Evolutionary conservation across 2,888 invertebrate genomes (phyloP), one percentile per base, ranked within the genome.

Genomic region (Macropis europaea): DNA sequence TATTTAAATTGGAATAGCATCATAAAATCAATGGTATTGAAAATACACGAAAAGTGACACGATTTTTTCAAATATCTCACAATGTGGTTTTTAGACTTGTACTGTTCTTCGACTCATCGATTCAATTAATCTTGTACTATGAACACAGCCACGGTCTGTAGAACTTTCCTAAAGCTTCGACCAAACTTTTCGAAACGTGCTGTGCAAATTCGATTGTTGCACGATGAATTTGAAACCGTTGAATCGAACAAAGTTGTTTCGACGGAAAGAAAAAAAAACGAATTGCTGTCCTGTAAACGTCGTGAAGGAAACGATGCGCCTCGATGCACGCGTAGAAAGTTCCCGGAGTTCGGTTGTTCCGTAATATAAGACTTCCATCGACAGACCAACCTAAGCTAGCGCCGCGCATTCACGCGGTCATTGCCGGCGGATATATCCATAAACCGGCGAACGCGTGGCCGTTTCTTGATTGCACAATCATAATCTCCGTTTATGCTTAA

Each of bases 301-400:
- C 53, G 19, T 6, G 22, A 17, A 66, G 67, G 70, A 70, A 76
- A 40, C 76, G 74, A 68, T 30, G 43, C 71, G 71, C 57, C 71
- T 64, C 68, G 71, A 62, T 69, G 75, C 19, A 17, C 52, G 11
- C 43, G 54, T 77, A 77, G 75, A 77, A 77, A 77, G 76, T 62
- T 50, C 13, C 45, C 19, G 19, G 24, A 43, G 26, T 54, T 40
- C 56, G 62, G 15, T 61, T 26, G 60, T 62, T 70, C 67, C 59
- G 73, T 70, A 76, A 76, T 63, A 54, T 13, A 56, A 43, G 54
- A 57, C 26, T 56, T 48, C 54, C 50, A 70, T 56, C 60, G 70
- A 17, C 52, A n/a, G 59, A 70, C 63, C 70, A 50, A 70, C 50
- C 22, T n/a, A n/a, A n/a, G n/a, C n/a, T n/a, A 38, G 22, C 53